Conservation (phyloP, 1,140 invertebrate genomes). For the Drosophila rhopaloa region DNA sequence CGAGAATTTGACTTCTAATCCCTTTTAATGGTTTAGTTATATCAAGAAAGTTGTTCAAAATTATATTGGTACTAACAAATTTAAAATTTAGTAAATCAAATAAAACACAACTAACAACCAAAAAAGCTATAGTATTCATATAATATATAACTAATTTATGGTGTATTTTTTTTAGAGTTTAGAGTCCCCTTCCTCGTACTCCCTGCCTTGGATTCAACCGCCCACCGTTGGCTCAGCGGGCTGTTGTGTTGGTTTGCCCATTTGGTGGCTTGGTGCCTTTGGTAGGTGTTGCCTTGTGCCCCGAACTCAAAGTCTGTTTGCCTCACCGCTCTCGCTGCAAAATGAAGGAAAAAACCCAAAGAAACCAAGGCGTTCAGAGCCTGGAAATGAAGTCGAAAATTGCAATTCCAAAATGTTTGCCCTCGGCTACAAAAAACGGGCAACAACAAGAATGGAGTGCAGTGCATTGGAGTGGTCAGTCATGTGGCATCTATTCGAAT, state of each 20-base stretch:
- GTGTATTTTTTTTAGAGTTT: slow-evolving; percentile 4
- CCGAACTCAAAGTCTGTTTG: slow-evolving; percentile 24
- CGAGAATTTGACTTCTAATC: too few relatives aligned
- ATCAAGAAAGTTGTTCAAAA: too few relatives aligned
- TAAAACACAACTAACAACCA: too few relatives aligned
- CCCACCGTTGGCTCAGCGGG: slow-evolving; percentile 39
- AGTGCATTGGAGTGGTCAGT: slow-evolving; percentile 61
- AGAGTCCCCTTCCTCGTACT: neutral
- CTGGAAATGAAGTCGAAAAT: slow-evolving; percentile 83
- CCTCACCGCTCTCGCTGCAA: slow-evolving; percentile 8
- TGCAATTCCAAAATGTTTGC: slow-evolving; percentile 83
- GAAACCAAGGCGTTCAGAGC: slow-evolving; percentile 43
- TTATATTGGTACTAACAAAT: too few relatives aligned
- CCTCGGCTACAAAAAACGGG: slow-evolving; percentile 57
- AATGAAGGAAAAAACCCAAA: slow-evolving; percentile 9
- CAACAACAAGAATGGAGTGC: slow-evolving; percentile 58
- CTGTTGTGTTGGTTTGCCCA: slow-evolving; percentile 42
- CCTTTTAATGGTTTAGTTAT: too few relatives aligned
- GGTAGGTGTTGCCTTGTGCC: slow-evolving; percentile 71
- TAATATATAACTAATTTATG: neutral
- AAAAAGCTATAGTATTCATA: too few relatives aligned
- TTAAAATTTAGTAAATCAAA: too few relatives aligned
- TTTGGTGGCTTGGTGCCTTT: slow-evolving; percentile 51
- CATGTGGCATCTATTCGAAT: slow-evolving; percentile 72
- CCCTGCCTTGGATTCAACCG: slow-evolving; percentile 20